Evolutionary conservation across 2,888 invertebrate species (phyloP), one percentile per base, ranked within the genome.

Genomic region (Leucania comma): DNA sequence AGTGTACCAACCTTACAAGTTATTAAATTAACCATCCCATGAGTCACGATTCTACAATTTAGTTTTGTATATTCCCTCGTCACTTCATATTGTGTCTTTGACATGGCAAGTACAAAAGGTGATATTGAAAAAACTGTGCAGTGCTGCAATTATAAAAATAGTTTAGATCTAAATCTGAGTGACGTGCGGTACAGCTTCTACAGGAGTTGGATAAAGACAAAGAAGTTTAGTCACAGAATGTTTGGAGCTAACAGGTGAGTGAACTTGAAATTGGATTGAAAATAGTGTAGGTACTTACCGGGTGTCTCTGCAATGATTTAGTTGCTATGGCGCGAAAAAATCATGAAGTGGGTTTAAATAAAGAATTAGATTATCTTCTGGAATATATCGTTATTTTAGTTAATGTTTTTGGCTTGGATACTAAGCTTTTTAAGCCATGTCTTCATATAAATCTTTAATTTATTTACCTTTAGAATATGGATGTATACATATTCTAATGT

Each of bases 171-270:
- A 5, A 81, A 87, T 63, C 75, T 90, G 65, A 87, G 88, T 51
- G 92, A 92, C 75, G 84, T 93, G 42, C 90, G 89, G 63, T 88
- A 90, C 61, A 89, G 89, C 57, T 78, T 93, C 62, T 84, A 88
- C 53, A 89, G 91, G 70, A 92, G 90, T 69, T 94, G 91, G 90
- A 80, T 91, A 32, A 91, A 88, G 71, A 91, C 93, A 2, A 94
- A 92, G 86, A 93, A 90, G 80, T 82, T 92, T 46, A 90, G 88
- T 53, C 81, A 82, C 17, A 91, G 88, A 75, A 71, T 92, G 64
- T 89, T 92, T 46, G 89, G 90, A 72, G 78, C 80, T 59, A 92
- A 94, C 85, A 93, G 93, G 94, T 94, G 80, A 91, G 92, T 85
- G 58, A 76, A 76, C 64, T 78, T 65, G 17, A 20, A 59, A 46